These are phyloP conservation scores for Drosophila jambulina DNA, from an alignment of 1,140 invertebrate genomes.

Conservation along the genomic window DNA sequence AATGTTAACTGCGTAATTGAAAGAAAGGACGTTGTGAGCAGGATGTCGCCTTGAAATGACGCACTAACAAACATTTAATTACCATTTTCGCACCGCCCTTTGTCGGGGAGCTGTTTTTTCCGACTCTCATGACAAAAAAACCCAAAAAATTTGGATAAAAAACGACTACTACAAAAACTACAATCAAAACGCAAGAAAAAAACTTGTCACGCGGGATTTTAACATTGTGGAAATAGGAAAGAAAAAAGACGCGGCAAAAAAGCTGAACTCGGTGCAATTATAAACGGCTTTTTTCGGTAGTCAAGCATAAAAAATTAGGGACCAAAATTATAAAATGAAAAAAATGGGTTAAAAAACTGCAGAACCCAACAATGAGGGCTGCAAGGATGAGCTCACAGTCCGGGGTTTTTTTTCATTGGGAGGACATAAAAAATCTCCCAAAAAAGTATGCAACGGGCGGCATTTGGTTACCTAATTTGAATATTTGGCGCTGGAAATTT, in stretches of 20 bases:
- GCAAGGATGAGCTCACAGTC: conserved; percentile 63
- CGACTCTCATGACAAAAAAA: conserved; percentile 22
- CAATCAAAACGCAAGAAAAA: conserved; percentile 46
- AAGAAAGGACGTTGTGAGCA: conserved; percentile 14
- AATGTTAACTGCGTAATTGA: conserved; percentile 66
- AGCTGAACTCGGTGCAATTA: conserved; percentile 61
- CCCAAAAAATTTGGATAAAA: conserved; percentile 41
- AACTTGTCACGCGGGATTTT: conserved; percentile 74
- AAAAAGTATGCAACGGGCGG: conserved; percentile 71
- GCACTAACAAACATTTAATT: conserved; percentile 74
- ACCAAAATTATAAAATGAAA: conserved; percentile 44
- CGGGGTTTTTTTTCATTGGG: conserved; percentile 45
- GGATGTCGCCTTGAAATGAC: conserved; percentile 57
- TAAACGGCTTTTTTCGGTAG: conserved; percentile 79
- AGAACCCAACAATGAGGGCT: conserved; percentile 43
- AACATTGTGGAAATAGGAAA: conserved; percentile 47
- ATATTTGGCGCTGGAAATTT: conserved; percentile 78
- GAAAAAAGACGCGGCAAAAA: conserved; percentile 57
- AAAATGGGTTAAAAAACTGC: conserved; percentile 76
- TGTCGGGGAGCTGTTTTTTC: conserved; percentile 10
- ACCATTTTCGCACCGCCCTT: conserved; percentile 63
- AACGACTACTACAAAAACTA: conserved; percentile 60
- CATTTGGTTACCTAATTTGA: conserved; percentile 72
- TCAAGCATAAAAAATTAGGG: conserved; percentile 76
- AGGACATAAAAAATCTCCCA: conserved; percentile 56